Evolutionary conservation across 2,797 vertebrate genomes (phyloP).

Genomic region (Pterois miles): DNA sequence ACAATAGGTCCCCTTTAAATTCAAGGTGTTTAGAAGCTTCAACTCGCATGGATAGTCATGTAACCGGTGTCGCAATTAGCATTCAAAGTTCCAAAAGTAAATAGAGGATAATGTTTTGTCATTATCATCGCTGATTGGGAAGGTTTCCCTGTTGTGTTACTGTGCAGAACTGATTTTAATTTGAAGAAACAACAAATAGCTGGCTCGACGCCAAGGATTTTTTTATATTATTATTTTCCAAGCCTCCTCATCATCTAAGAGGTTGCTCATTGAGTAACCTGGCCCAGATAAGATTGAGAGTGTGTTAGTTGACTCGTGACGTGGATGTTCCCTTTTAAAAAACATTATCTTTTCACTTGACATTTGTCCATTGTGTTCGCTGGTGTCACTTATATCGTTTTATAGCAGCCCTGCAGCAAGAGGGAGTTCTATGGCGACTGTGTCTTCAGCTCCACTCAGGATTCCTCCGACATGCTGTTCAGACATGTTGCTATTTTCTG

Average conservation of each 20-base stretch:
- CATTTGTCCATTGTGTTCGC: constrained; percentile 62
- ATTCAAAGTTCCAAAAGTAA: constrained; percentile 39
- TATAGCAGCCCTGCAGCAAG: constrained; percentile 65
- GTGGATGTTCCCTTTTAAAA: constrained; percentile 62
- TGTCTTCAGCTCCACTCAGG: constrained; percentile 58
- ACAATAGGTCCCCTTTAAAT: not conserved
- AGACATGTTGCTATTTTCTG: constrained; percentile 80
- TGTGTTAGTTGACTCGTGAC: constrained; percentile 39
- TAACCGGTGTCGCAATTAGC: constrained; percentile 25
- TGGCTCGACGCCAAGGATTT: constrained; percentile 29
- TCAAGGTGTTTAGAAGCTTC: not conserved
- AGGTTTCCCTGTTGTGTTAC: constrained; percentile 50
- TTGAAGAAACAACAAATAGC: constrained; percentile 52
- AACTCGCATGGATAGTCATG: constrained; percentile 2
- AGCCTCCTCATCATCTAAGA: constrained; percentile 12
- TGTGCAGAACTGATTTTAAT: constrained; percentile 63
- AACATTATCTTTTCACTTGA: constrained; percentile 70
- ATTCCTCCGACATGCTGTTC: constrained; percentile 75
- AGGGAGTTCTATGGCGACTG: constrained; percentile 44
- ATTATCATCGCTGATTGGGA: constrained; percentile 44
- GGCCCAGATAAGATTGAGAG: constrained; percentile 51
- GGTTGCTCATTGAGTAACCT: constrained; percentile 23
- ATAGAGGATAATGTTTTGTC: constrained; percentile 34
- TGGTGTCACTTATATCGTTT: constrained; percentile 61
- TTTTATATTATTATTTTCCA: constrained; percentile 7